Evolutionary conservation across 1,140 invertebrate genomes (phyloP).

Genomic region (Pogonomyrmex californicus): DNA sequence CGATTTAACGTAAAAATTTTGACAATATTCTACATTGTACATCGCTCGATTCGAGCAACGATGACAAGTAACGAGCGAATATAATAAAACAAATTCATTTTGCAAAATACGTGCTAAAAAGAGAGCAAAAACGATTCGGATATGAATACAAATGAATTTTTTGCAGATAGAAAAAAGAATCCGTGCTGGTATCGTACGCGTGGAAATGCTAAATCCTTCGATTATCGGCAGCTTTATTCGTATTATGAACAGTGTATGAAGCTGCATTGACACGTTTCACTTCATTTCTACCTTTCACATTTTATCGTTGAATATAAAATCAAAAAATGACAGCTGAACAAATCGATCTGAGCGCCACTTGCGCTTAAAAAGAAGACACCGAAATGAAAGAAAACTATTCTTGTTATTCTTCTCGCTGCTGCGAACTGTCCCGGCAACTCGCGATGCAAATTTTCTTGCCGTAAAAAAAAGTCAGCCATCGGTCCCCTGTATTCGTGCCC

Average conservation of each 20-base stretch:
- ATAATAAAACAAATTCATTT: background rate
- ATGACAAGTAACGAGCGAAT: background rate
- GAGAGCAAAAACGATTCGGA: background rate
- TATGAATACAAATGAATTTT: background rate
- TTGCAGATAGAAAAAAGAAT: background rate
- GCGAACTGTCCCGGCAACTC: conserved; percentile 46
- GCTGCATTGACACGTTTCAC: conserved; percentile 19
- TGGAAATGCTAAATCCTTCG: conserved; percentile 6
- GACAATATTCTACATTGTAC: background rate
- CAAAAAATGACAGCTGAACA: conserved; percentile 47
- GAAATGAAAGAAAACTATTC: conserved; percentile 37
- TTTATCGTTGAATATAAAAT: background rate
- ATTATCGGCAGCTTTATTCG: background rate
- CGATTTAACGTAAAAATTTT: conserved; percentile 5
- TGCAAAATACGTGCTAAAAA: background rate
- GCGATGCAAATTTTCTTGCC: conserved; percentile 41
- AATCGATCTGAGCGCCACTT: conserved; percentile 38
- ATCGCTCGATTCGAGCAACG: background rate
- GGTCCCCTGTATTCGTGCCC: conserved; percentile 2
- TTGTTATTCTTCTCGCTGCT: conserved; percentile 49
- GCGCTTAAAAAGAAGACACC: conserved; percentile 6
- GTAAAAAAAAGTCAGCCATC: conserved; percentile 36
- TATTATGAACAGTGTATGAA: background rate
- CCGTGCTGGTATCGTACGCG: background rate
- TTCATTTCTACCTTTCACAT: background rate